A percentile compares a stretch with the other conserved stretches of the same genome.
phyloP scores from a whole-genome alignment of 2,797 vertebrate species.

The Leuciscus waleckii region DNA sequence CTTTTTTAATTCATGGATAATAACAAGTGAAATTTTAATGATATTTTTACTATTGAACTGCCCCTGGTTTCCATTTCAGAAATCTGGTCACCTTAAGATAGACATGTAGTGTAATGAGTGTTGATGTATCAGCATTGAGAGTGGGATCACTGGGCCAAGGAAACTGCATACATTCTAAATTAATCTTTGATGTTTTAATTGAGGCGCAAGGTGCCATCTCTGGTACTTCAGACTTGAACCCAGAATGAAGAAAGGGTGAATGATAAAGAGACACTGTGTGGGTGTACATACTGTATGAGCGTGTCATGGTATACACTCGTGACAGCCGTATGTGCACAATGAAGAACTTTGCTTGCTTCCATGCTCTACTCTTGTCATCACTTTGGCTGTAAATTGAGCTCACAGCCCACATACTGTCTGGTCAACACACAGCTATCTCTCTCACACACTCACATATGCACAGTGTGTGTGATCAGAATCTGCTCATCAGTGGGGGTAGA shows the following conservation, averaged over 20 bases:
- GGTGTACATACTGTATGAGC: not conserved
- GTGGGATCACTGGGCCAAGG: not conserved
- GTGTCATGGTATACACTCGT: not conserved
- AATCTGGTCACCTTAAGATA: not conserved
- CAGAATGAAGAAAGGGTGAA: not conserved
- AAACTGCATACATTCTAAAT: not conserved
- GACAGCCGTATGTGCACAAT: not conserved
- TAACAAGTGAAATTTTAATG: no score
- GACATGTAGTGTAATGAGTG: not conserved
- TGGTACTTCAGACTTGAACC: not conserved
- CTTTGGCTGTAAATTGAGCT: not conserved
- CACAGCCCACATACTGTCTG: slow-evolving; percentile 16
- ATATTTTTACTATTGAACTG: not conserved
- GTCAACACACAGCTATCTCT: not conserved
- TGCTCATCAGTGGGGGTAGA: not conserved
- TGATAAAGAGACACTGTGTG: not conserved
- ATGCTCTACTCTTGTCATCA: not conserved
- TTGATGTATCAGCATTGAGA: not conserved
- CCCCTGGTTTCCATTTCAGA: not conserved
- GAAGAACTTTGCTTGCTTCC: slow-evolving; percentile 20
- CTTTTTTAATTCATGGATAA: no score
- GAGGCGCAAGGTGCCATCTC: not conserved
- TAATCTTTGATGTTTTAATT: slow-evolving; percentile 6
- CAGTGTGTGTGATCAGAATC: not conserved
- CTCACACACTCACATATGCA: not conserved